Conservation (phyloP, 2,888 invertebrate species). For the Hirtodrosophila trivittata region DNA sequence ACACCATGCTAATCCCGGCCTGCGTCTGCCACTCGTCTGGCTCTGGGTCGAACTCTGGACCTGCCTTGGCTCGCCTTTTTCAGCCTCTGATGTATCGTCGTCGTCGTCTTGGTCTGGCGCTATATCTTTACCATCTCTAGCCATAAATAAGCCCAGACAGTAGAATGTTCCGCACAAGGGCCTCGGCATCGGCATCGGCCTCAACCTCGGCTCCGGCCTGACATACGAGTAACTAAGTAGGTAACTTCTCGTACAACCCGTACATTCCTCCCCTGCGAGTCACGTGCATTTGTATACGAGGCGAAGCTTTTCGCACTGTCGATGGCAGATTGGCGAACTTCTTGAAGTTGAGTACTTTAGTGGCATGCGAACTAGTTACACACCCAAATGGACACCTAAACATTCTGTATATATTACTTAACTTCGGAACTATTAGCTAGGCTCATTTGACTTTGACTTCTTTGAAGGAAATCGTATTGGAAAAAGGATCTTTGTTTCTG, state of each 20-base stretch:
- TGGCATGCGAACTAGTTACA: slow-evolving; percentile 30
- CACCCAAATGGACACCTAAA: slow-evolving; percentile 17
- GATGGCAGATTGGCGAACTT: slow-evolving; percentile 42
- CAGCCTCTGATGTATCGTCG: slow-evolving; percentile 38
- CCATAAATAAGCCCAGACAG: slow-evolving; percentile 81
- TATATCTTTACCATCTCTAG: slow-evolving; percentile 81
- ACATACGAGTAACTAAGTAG: slow-evolving; percentile 71
- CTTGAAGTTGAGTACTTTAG: slow-evolving; percentile 24
- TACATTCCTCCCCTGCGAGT: no score
- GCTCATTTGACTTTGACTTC: no score
- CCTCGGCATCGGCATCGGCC: no score
- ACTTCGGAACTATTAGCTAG: no score
- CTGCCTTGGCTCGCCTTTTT: slow-evolving; percentile 4
- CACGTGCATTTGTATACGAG: slow-evolving; percentile 47
- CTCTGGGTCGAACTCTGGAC: slow-evolving; percentile 7
- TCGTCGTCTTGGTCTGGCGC: slow-evolving; percentile 75
- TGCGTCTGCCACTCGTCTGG: slow-evolving; percentile 38
- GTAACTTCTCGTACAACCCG: slow-evolving; percentile 30
- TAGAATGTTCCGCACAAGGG: slow-evolving; percentile 69
- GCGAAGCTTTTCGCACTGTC: slow-evolving; percentile 64
- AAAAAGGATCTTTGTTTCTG: no score
- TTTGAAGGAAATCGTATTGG: no score
- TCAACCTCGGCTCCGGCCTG: slow-evolving; percentile 48
- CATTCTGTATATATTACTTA: no score
- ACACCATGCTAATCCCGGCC: slow-evolving; percentile 32